A percentile compares a stretch with the other conserved stretches of the same genome.
Evolutionary conservation across 2,797 vertebrate genomes (phyloP).

Genomic region (Enteromius radiatus): DNA sequence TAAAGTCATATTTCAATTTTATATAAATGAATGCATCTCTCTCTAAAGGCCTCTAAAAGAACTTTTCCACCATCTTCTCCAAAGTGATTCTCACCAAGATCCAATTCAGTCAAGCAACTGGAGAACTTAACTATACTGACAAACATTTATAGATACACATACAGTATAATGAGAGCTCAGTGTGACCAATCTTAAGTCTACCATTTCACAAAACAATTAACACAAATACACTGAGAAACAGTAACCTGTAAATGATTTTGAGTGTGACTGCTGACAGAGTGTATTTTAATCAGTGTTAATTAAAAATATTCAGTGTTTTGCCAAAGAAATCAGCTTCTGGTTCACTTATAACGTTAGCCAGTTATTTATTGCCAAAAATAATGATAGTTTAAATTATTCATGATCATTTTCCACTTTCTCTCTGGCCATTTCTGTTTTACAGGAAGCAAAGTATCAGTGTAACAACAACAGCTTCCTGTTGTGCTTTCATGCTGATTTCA

Average conservation of each 20-base stretch:
- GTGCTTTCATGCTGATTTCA: neutral
- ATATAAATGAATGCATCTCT: slow-evolving; percentile 54
- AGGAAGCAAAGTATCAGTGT: neutral
- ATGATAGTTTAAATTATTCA: neutral
- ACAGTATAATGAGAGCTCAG: neutral
- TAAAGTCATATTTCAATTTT: neutral
- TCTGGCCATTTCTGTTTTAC: neutral
- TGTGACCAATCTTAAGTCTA: neutral
- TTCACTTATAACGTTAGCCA: neutral
- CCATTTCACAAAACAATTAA: neutral
- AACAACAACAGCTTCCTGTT: neutral
- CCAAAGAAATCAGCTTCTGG: neutral
- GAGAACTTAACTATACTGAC: slow-evolving; percentile 69
- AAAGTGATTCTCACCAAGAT: slow-evolving; percentile 66
- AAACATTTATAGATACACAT: slow-evolving; percentile 29
- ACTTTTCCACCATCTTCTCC: slow-evolving; percentile 63
- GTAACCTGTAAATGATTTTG: neutral
- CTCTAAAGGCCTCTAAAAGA: slow-evolving; percentile 63
- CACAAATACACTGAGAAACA: slow-evolving; percentile 3
- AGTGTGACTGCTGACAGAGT: neutral
- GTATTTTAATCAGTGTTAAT: slow-evolving; percentile 2
- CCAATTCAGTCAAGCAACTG: slow-evolving; percentile 66
- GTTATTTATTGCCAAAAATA: neutral
- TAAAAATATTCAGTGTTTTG: neutral
- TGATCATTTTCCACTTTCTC: neutral